Percentiles rank a stretch among this genome's conserved stretches.
phyloP scores from a whole-genome alignment of 2,797 vertebrate genomes.

The Denticeps clupeoides region DNA sequence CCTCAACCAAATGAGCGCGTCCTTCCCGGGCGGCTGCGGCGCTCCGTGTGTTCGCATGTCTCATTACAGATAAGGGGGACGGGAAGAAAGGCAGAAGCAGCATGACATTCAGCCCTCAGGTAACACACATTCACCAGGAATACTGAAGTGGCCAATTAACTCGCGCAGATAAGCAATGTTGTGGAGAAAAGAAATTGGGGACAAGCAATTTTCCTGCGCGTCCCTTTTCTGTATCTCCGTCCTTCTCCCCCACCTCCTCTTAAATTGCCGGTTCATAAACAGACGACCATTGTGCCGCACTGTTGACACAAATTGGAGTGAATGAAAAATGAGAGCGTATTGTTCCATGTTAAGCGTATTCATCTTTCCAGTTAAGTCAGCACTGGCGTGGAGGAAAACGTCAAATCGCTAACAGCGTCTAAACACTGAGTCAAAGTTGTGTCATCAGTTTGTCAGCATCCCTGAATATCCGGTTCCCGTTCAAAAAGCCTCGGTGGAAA shows the following conservation, averaged over 20 bases:
- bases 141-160: constrained; percentile 43
- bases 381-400: constrained; percentile 23
- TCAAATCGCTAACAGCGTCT: too few relatives aligned
- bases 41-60: constrained; percentile 6
- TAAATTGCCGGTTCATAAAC: constrained; percentile 39
- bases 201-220: constrained; percentile 7
- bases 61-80: constrained; percentile 16
- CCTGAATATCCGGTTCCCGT: too few relatives aligned
- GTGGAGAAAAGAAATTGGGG: constrained; percentile 34
- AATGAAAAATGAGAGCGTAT: constrained; percentile 38
- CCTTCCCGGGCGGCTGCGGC: too few relatives aligned
- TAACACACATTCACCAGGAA: constrained; percentile 30
- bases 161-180: constrained; percentile 40
- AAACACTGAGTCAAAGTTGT: too few relatives aligned
- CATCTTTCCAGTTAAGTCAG: constrained; percentile 42
- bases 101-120: constrained; percentile 8
- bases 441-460: too few relatives aligned
- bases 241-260: constrained; percentile 32
- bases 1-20: too few relatives aligned
- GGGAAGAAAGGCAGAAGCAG: constrained; percentile 1
- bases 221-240: constrained; percentile 26
- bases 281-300: constrained; percentile 33
- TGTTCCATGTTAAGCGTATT: constrained; percentile 39
- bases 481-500: too few relatives aligned
- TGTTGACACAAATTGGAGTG: constrained; percentile 43